Conservation (phyloP, 92 coral and sea anemone genomes). For the Palythoa grandiflora region DNA sequence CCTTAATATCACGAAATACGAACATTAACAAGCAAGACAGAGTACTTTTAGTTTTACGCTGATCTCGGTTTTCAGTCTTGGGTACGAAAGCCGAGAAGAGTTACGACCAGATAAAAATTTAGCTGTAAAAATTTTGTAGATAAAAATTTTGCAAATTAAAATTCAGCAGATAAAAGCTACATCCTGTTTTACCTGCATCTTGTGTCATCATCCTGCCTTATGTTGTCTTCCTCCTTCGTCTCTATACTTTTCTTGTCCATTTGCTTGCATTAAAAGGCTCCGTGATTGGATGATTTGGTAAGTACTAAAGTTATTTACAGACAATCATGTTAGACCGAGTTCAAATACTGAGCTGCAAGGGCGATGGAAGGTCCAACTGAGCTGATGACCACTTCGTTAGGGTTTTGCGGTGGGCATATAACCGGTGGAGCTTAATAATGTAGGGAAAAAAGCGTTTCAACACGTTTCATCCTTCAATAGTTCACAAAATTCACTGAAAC, state of each 20-base stretch:
- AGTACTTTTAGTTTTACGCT: no score
- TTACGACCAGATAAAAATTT: neutral
- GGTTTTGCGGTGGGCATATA: neutral
- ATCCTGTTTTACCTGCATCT: neutral
- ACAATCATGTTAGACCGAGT: neutral
- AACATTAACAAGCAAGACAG: no score
- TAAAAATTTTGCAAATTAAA: neutral
- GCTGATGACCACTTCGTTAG: neutral
- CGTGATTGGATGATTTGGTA: neutral
- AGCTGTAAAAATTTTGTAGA: neutral
- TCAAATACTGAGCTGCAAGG: neutral
- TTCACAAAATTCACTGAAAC: neutral
- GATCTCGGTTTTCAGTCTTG: no score
- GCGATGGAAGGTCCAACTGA: neutral
- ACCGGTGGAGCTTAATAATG: neutral
- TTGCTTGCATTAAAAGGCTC: neutral
- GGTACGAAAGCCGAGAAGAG: neutral
- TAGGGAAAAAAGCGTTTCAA: neutral
- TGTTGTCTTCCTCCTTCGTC: neutral
- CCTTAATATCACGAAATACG: no score
- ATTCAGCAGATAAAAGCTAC: neutral
- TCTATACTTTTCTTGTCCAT: neutral
- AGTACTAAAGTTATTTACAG: neutral
- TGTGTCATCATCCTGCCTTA: constrained; percentile 9
- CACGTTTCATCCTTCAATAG: neutral